A percentile compares a stretch with the other conserved stretches of the same genome.
Evolutionary conservation across 1,140 invertebrate species (phyloP).

Genomic region (Euwallacea similis): DNA sequence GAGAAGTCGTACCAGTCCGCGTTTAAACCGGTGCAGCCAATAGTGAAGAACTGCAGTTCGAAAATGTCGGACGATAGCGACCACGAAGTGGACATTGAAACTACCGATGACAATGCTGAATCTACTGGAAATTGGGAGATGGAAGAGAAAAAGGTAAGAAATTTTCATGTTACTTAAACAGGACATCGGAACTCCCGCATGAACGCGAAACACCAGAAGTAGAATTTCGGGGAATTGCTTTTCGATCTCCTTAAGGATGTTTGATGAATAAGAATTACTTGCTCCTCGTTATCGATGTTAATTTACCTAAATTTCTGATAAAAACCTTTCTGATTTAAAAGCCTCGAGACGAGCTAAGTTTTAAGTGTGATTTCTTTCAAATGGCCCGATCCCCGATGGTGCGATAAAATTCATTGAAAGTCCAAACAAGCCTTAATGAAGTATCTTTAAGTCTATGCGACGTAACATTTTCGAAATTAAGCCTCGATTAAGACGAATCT

Average conservation of each 20-base stretch:
- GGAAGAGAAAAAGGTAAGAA: slow-evolving; percentile 48
- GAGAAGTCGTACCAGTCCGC: slow-evolving; percentile 62
- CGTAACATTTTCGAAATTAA: background rate
- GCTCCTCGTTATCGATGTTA: no score
- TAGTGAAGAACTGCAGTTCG: slow-evolving; percentile 39
- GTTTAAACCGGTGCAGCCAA: slow-evolving; percentile 64
- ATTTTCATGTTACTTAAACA: background rate
- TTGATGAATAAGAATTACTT: no score
- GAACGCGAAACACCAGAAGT: background rate
- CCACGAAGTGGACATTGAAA: slow-evolving; percentile 66
- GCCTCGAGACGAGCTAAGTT: background rate
- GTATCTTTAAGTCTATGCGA: background rate
- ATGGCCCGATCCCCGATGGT: background rate
- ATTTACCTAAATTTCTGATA: background rate
- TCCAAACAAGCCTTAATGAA: background rate
- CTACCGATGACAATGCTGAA: slow-evolving; percentile 58
- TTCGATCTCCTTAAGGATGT: no score
- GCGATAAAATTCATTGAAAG: background rate
- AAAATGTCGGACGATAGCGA: slow-evolving; percentile 54
- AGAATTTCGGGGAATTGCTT: no score
- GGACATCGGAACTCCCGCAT: background rate
- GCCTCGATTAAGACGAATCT: background rate
- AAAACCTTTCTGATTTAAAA: slow-evolving; percentile 1
- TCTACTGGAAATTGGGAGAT: slow-evolving; percentile 41
- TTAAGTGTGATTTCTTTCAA: background rate